A percentile compares a stretch with the other conserved stretches of the same genome.
Conservation (phyloP, 2,797 vertebrate genomes). For the Liasis olivaceus region DNA sequence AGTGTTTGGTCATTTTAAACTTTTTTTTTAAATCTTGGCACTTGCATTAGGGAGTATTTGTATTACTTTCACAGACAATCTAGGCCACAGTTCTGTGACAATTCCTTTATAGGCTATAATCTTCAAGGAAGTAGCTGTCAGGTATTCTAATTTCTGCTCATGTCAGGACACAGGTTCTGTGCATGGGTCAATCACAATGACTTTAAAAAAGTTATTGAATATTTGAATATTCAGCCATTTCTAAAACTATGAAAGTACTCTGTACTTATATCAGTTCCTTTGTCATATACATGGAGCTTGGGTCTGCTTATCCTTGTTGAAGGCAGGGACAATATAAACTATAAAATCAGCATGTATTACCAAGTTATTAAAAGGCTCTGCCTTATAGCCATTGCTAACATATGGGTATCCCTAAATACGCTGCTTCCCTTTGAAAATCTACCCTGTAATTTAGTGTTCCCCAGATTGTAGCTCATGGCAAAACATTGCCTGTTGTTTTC, state of each 20-base stretch:
- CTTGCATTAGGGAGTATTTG: too few relatives aligned
- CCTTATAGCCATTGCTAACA: neutral
- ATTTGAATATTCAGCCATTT: neutral
- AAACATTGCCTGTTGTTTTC: neutral
- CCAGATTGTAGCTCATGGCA: conserved; percentile 7
- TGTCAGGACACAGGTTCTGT: neutral
- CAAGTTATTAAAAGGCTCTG: neutral
- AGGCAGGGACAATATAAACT: neutral
- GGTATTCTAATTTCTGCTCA: neutral
- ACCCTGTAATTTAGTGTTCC: neutral
- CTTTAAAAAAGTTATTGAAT: neutral
- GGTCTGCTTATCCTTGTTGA: neutral
- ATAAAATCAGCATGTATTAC: neutral
- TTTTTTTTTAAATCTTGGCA: too few relatives aligned
- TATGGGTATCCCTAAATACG: neutral
- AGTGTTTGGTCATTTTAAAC: too few relatives aligned
- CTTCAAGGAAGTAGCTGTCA: neutral
- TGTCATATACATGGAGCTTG: neutral
- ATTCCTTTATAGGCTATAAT: neutral
- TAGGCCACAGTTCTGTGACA: too few relatives aligned
- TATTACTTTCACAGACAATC: too few relatives aligned
- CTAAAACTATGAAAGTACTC: neutral
- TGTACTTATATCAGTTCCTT: neutral
- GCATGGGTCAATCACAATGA: neutral
- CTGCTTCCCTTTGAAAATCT: conserved; percentile 12